phyloP scores from a whole-genome alignment of 2,888 invertebrate genomes.

The Cynaeus angustus region DNA sequence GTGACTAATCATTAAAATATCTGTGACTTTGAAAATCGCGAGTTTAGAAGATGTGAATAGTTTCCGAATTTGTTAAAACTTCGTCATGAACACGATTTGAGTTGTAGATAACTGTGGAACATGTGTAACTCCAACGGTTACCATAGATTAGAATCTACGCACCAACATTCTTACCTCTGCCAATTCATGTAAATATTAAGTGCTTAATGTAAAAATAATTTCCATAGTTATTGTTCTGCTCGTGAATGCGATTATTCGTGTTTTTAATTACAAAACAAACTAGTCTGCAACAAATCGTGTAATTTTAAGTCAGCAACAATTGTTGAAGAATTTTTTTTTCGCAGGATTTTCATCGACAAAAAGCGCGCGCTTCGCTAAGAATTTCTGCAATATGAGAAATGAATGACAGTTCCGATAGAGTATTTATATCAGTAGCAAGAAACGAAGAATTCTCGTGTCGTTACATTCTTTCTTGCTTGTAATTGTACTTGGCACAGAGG shows the following conservation, averaged over 20 bases:
- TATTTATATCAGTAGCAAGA: constrained; percentile 42
- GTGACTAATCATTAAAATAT: too few species aligned
- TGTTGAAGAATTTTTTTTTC: neutral
- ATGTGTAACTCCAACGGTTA: neutral
- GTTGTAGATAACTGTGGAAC: neutral
- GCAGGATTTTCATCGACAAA: constrained; percentile 24
- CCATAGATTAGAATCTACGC: neutral
- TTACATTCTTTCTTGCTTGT: constrained; percentile 55
- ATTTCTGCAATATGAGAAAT: constrained; percentile 48
- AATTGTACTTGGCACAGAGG: constrained; percentile 53
- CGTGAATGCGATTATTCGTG: constrained; percentile 15
- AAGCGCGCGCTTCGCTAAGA: constrained; percentile 23
- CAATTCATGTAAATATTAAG: constrained; percentile 40
- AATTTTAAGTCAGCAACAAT: constrained; percentile 7
- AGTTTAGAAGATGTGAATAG: neutral
- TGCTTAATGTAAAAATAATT: constrained; percentile 43
- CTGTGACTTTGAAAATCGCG: too few species aligned
- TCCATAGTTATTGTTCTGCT: constrained; percentile 29
- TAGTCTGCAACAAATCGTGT: neutral
- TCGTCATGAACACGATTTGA: neutral
- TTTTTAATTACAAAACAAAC: constrained; percentile 25
- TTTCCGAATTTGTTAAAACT: neutral
- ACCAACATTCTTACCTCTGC: neutral
- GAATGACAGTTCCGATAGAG: constrained; percentile 46
- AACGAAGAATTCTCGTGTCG: constrained; percentile 53